A percentile compares a stretch with the other conserved stretches of the same genome.
phyloP scores from a whole-genome alignment of 2,113 vertebrate species.

The Aspiorhynchus laticeps region DNA sequence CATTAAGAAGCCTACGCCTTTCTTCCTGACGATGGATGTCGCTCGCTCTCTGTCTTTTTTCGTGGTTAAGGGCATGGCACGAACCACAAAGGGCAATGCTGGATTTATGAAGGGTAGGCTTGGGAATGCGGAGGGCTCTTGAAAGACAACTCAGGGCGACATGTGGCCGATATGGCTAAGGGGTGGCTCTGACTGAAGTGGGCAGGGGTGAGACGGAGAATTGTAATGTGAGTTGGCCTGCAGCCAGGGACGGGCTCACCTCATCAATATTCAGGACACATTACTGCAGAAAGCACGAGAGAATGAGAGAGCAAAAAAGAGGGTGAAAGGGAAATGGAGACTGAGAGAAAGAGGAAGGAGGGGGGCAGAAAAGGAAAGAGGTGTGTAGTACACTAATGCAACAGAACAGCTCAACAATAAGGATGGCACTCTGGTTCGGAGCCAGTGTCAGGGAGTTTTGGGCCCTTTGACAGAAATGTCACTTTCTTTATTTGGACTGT shows the following conservation, averaged over 20 bases:
- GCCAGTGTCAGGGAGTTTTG: neutral
- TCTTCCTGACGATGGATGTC: conserved; percentile 13
- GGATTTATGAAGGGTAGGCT: neutral
- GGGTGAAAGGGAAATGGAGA: neutral
- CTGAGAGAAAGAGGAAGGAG: neutral
- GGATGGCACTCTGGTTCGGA: neutral
- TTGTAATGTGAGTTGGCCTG: conserved; percentile 29
- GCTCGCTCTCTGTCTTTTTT: conserved; percentile 15
- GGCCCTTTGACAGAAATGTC: neutral
- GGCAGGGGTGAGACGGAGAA: conserved; percentile 13
- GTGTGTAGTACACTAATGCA: conserved; percentile 4
- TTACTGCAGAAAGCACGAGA: conserved; percentile 44
- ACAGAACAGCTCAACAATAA: neutral
- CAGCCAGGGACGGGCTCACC: conserved; percentile 19
- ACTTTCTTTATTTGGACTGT: neutral
- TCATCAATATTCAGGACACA: conserved; percentile 55
- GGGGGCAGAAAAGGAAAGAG: neutral
- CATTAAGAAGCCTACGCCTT: conserved; percentile 33
- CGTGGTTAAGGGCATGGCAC: conserved; percentile 3
- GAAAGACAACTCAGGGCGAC: conserved; percentile 1
- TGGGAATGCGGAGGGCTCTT: neutral
- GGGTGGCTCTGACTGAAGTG: neutral
- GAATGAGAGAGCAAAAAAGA: conserved; percentile 24
- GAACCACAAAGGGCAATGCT: conserved; percentile 1
- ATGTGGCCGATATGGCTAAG: neutral